phyloP scores from a whole-genome alignment of 2,888 invertebrate genomes.

The Ochropleura leucogaster region DNA sequence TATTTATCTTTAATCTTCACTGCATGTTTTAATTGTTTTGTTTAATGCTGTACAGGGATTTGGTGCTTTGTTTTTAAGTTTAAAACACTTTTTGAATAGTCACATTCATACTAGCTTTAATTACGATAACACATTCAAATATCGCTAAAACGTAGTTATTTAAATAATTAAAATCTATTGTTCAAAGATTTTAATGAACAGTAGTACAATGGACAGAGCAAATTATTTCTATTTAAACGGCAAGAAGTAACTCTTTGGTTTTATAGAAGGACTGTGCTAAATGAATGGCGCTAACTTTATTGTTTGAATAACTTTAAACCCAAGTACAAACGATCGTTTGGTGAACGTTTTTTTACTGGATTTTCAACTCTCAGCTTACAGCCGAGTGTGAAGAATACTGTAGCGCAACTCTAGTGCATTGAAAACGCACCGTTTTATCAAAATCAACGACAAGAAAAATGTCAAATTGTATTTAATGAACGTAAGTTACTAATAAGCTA shows the following conservation, averaged over 20 bases:
- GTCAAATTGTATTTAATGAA: background rate
- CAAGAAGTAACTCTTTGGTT: conserved; percentile 32
- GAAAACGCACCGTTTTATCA: background rate
- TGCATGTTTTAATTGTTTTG: background rate
- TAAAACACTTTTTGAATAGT: background rate
- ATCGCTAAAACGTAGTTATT: conserved; percentile 6
- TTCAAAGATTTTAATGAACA: conserved; percentile 13
- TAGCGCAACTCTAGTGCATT: no score
- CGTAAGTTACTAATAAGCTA: background rate
- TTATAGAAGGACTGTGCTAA: conserved; percentile 18
- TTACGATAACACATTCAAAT: background rate
- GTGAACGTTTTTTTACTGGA: background rate
- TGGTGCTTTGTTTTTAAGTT: background rate
- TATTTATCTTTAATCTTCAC: background rate
- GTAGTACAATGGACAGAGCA: conserved; percentile 7
- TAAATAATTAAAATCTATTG: conserved; percentile 38
- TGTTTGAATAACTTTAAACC: conserved; percentile 37
- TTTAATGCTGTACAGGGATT: background rate
- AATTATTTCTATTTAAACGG: conserved; percentile 39
- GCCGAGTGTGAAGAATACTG: no score
- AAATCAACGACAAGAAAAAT: background rate
- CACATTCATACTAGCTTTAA: background rate
- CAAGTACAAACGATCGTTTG: background rate
- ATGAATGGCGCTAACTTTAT: conserved; percentile 40
- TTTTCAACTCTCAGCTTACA: background rate